Base-by-base conservation (phyloP, 2,113 vertebrate species). In the Lonchura striata region DNA sequence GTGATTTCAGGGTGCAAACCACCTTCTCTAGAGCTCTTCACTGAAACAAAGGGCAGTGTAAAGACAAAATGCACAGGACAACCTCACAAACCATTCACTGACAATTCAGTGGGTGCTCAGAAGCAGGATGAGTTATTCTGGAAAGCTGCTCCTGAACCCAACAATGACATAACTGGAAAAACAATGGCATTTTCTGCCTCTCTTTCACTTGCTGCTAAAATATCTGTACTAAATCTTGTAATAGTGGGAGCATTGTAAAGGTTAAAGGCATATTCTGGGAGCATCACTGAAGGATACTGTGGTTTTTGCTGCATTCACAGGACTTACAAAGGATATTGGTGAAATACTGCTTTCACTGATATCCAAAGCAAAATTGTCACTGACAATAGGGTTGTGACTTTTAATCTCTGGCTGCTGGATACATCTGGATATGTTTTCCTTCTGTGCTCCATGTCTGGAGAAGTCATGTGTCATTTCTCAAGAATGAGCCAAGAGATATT, bases 381-480 rank as follows among this genome's bases (percentile, higher is more conserved):
- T 35, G 59, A 42, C 46, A 65, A 77, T 0, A n/a, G 47, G 30
- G 18, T 44, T 49, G 15, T 6, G 49, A 41, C 15, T 91, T 70
- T 61, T 35, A 39, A 1, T 23, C 49, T 47, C 42, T 39, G 25
- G 12, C 69, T 85, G 37, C 71, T 33, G 8, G 60, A 60, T 23
- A 22, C 46, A 19, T 35, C 39, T 83, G 61, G 7, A 19, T 25
- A n/a, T 14, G 19, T 21, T 21, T 87, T 24, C n/a, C 19, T 6
- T 54, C 50, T 42, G 11, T 82, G 35, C 82, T 83, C 39, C 87
- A 95, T 83, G 95, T 80, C 92, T 97, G 77, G 95, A 96, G 83
- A 97, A 98, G 41, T 87, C 94, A 57, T 9, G 3, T 9, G 92
- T 87, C 54, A 88, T 96, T 94, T 97, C 96, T 66, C 87, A 98